phyloP scores from a whole-genome alignment of 2,797 vertebrate genomes.

The Pangasius macronema region DNA sequence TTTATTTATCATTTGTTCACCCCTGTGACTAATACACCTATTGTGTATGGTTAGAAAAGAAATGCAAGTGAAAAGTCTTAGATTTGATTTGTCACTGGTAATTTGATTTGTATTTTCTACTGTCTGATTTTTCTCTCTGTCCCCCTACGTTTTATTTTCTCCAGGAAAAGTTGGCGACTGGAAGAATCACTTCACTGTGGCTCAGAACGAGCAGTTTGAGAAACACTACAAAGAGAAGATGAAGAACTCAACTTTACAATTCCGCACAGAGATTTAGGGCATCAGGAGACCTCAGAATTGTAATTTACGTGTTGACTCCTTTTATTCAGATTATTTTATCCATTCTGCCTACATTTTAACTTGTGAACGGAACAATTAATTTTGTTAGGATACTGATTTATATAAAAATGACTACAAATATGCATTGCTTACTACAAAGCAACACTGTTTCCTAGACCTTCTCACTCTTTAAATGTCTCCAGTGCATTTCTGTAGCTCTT shows the following conservation, averaged over 20 bases:
- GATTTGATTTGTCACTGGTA: too few species aligned
- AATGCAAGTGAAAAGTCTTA: not conserved
- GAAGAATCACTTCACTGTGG: slow-evolving; percentile 69
- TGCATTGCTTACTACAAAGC: not conserved
- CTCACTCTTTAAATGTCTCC: not conserved
- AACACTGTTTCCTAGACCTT: not conserved
- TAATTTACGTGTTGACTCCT: not conserved
- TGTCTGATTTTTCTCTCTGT: not conserved
- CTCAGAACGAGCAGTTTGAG: slow-evolving; percentile 53
- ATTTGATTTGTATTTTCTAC: not conserved
- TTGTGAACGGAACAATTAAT: not conserved
- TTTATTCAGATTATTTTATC: not conserved
- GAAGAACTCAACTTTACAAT: slow-evolving; percentile 5
- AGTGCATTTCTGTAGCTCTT: not conserved
- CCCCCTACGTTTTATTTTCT: not conserved
- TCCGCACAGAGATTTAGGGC: slow-evolving; percentile 11
- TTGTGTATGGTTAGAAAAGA: not conserved
- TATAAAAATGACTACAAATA: not conserved
- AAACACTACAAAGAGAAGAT: slow-evolving; percentile 45
- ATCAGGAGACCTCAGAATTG: not conserved
- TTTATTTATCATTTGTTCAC: not conserved
- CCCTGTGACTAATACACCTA: not conserved
- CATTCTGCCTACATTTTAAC: not conserved
- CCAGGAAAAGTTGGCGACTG: slow-evolving; percentile 71
- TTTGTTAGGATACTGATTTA: not conserved